Percentiles rank a stretch among this genome's conserved stretches.
These are phyloP conservation scores for Phyllotis vaccarum DNA, from an alignment of 2,797 vertebrate genomes.

Conservation along the genomic window DNA sequence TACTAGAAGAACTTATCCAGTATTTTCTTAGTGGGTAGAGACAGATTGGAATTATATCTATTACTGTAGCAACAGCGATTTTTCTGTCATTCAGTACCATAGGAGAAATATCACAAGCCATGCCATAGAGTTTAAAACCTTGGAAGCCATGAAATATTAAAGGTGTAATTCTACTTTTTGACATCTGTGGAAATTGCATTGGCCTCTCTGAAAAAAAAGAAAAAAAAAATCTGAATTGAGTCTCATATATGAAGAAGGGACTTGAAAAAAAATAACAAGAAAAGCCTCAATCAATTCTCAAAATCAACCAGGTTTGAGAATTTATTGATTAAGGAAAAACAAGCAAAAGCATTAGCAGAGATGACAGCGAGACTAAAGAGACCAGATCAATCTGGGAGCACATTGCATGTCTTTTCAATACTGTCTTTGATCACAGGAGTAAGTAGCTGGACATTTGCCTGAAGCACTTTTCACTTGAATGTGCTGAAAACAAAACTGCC, in stretches of 20 bases:
- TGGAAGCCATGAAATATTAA: conserved; percentile 75
- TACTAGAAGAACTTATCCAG: not conserved
- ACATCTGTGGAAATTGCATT: conserved; percentile 71
- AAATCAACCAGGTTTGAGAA: conserved; percentile 58
- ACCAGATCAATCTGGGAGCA: not conserved
- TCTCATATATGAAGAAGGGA: conserved; percentile 42
- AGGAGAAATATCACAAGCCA: conserved; percentile 52
- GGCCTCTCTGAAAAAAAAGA: conserved; percentile 59
- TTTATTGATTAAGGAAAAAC: conserved; percentile 56
- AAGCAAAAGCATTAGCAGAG: not conserved
- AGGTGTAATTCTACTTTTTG: conserved; percentile 68
- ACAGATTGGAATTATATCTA: conserved; percentile 7
- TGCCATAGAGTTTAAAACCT: not conserved
- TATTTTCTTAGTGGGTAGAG: no score
- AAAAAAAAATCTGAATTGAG: conserved; percentile 65
- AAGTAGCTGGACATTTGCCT: not conserved
- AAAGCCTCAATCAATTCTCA: conserved; percentile 50
- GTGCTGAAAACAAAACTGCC: not conserved
- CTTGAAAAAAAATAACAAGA: conserved; percentile 34
- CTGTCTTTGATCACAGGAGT: not conserved
- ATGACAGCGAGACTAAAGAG: not conserved
- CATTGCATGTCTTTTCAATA: conserved; percentile 8
- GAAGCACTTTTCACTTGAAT: not conserved
- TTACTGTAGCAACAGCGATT: conserved; percentile 48
- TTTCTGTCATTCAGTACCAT: conserved; percentile 12